These are phyloP conservation scores for Fulmarus glacialis DNA, from an alignment of 2,113 vertebrate species.

Conservation along the genomic window DNA sequence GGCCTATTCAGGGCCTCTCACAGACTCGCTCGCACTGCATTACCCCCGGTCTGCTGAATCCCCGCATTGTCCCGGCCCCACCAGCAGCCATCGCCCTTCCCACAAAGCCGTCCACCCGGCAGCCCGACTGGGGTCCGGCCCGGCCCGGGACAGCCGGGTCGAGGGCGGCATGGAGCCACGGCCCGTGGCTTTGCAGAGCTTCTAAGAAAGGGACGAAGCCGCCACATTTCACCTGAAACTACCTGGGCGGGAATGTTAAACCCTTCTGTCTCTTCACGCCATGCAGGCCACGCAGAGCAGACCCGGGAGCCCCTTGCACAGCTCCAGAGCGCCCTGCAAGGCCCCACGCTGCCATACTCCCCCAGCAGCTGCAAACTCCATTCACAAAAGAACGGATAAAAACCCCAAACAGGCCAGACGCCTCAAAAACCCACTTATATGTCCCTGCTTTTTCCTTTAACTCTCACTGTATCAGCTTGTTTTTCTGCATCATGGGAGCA, in stretches of 20 bases:
- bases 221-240: background rate
- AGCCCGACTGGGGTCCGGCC: background rate
- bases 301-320: accelerated
- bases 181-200: accelerated
- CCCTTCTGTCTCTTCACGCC: accelerated
- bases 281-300: accelerated
- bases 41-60: constrained; percentile 59
- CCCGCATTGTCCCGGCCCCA: constrained; percentile 47
- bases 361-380: background rate
- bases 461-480: accelerated
- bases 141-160: accelerated
- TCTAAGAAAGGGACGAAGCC: background rate
- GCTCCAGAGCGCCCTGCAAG: background rate
- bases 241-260: accelerated
- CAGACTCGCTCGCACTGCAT: constrained; percentile 29
- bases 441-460: background rate
- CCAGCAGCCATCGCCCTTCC: constrained; percentile 2
- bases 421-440: background rate
- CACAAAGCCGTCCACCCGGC: background rate
- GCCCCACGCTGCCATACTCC: background rate
- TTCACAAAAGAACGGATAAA: background rate
- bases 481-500: background rate
- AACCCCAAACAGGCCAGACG: background rate
- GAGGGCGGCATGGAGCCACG: accelerated
- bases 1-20: constrained; percentile 62